Evolutionary conservation across 1,140 invertebrate species (phyloP).

Genomic region (Drosophila sulfurigaster): DNA sequence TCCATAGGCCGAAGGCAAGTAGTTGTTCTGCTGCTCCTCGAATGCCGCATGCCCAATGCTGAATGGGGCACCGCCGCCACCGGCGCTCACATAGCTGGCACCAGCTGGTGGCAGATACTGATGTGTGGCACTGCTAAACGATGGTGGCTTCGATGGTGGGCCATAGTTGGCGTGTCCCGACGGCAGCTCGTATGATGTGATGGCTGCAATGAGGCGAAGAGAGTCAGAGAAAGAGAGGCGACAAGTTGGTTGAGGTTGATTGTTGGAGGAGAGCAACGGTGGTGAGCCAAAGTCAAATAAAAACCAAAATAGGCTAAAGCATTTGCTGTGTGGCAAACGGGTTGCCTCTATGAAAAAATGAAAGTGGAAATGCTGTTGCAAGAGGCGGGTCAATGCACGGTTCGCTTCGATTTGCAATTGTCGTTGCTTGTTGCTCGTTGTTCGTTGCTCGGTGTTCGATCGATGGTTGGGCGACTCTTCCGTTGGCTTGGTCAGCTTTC

Average conservation of each 20-base stretch:
- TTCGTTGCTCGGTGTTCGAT: not conserved
- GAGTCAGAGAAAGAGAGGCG: conserved; percentile 21
- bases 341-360: conserved; percentile 62
- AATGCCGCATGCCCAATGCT: conserved; percentile 77
- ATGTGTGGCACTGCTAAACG: conserved; percentile 79
- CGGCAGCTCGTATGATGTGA: conserved; percentile 83
- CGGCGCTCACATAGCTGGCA: conserved; percentile 55
- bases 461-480: conserved; percentile 51
- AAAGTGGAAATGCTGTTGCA: conserved; percentile 64
- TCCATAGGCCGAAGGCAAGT: conserved; percentile 79
- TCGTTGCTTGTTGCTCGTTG: not conserved
- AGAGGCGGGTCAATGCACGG: conserved; percentile 62
- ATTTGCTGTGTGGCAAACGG: conserved; percentile 50
- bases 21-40: conserved; percentile 77
- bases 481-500: conserved; percentile 50
- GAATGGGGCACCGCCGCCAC: conserved; percentile 73
- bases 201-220: conserved; percentile 64
- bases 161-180: conserved; percentile 77
- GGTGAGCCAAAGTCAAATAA: conserved; percentile 8
- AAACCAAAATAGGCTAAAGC: conserved; percentile 58
- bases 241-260: too few species aligned
- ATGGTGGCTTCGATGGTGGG: conserved; percentile 80
- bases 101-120: conserved; percentile 78
- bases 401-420: conserved; percentile 42
- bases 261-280: conserved; percentile 12